Conservation (phyloP, 2,888 invertebrate species). For the Criorhina ranunculi region DNA sequence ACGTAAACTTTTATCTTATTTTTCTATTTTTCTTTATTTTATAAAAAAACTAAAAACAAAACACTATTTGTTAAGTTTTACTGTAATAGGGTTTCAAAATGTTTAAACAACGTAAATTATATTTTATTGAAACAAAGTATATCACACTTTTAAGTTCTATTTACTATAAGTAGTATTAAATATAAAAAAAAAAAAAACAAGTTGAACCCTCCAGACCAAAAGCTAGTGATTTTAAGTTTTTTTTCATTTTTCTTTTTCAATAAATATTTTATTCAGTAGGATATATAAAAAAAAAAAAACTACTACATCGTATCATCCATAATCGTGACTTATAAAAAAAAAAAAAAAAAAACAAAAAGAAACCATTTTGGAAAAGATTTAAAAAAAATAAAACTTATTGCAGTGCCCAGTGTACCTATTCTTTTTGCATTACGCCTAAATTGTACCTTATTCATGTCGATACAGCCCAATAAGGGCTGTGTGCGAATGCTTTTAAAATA, state of each 20-base stretch:
- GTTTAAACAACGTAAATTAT: conserved; percentile 55
- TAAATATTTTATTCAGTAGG: conserved; percentile 41
- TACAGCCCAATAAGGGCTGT: conserved; percentile 7
- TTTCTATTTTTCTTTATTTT: conserved; percentile 59
- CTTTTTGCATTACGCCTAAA: conserved; percentile 37
- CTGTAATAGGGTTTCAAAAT: conserved; percentile 68
- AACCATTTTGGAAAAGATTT: conserved; percentile 38
- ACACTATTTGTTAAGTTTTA: conserved; percentile 55
- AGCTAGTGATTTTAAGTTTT: conserved; percentile 67
- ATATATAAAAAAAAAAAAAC: conserved; percentile 46
- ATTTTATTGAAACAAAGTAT: conserved; percentile 49
- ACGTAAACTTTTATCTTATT: conserved; percentile 38
- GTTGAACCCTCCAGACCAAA: conserved; percentile 74
- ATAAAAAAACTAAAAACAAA: conserved; percentile 12
- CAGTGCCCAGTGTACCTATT: conserved; percentile 28
- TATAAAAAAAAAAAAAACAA: conserved; percentile 34
- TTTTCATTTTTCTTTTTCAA: conserved; percentile 22
- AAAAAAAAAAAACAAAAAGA: conserved; percentile 37
- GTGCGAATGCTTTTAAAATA: conserved; percentile 36
- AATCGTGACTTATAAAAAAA: conserved; percentile 60
- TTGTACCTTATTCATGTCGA: conserved; percentile 53
- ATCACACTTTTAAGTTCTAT: conserved; percentile 47
- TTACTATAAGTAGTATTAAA: conserved; percentile 45
- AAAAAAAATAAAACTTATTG: conserved; percentile 16
- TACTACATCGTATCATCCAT: conserved; percentile 71